Conservation (phyloP, 2,113 vertebrate species). For the Natator depressus region DNA sequence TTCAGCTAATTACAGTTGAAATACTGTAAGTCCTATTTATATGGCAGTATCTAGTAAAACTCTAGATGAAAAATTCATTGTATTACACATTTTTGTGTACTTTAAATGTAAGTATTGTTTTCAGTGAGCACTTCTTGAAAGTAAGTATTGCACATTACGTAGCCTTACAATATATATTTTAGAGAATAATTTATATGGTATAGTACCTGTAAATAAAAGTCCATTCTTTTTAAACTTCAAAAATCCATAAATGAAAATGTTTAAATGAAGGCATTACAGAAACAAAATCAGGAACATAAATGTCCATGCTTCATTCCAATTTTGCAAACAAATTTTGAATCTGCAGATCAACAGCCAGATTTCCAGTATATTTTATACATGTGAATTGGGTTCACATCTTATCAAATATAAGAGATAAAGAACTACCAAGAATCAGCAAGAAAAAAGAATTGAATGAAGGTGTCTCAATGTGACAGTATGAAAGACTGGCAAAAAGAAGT, state of each 20-base stretch:
- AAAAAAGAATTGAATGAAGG: not conserved
- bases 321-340: too few relatives aligned
- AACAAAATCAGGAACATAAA: not conserved
- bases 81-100: not conserved
- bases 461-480: not conserved
- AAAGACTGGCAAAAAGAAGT: not conserved
- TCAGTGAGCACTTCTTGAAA: not conserved
- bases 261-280: not conserved
- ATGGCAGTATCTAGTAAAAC: fast-evolving
- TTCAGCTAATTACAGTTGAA: not conserved
- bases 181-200: not conserved
- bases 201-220: not conserved
- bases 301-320: too few relatives aligned
- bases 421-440: not conserved
- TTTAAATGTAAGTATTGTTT: not conserved
- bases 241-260: not conserved
- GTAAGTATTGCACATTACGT: not conserved
- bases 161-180: not conserved
- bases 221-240: not conserved
- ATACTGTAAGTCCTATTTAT: not conserved
- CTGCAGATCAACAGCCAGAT: too few relatives aligned
- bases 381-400: not conserved
- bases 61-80: fast-evolving
- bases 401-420: not conserved
- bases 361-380: not conserved